Conservation (phyloP, 2,113 vertebrate genomes). For the Cacatua alba region DNA sequence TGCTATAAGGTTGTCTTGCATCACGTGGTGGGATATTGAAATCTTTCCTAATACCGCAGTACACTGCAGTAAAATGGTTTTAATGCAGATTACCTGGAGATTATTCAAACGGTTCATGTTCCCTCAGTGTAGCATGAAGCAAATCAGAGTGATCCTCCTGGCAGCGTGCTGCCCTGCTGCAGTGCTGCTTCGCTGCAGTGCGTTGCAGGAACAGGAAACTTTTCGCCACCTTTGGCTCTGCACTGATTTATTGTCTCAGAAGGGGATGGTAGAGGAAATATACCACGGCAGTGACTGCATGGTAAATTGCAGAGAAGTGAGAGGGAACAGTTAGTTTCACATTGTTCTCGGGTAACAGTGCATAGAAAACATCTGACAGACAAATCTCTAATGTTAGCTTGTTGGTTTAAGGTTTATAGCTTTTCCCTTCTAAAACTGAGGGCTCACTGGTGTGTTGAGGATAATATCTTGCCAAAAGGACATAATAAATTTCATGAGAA, state of each 20-base stretch:
- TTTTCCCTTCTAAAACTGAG: background rate
- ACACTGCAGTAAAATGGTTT: conserved; percentile 62
- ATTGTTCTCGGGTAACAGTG: background rate
- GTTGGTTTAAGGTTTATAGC: background rate
- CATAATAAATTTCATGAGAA: background rate
- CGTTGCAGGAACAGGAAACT: conserved; percentile 8
- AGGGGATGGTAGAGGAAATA: background rate
- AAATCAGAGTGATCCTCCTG: background rate
- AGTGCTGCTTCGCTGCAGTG: background rate
- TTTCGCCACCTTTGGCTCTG: background rate
- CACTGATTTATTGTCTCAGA: background rate
- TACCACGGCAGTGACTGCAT: background rate
- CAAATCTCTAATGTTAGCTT: background rate
- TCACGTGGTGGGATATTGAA: conserved; percentile 1
- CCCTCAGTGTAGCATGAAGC: background rate
- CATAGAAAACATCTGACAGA: background rate
- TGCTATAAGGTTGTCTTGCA: background rate
- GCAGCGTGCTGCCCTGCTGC: background rate
- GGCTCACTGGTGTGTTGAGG: background rate
- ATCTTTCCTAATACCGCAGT: conserved; percentile 57
- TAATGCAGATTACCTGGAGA: conserved; percentile 25
- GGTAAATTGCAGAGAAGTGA: background rate
- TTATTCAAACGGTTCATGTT: background rate
- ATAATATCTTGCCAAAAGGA: background rate
- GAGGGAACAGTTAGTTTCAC: background rate